Conservation (phyloP, 2,797 vertebrate species). For the Alauda arvensis region DNA sequence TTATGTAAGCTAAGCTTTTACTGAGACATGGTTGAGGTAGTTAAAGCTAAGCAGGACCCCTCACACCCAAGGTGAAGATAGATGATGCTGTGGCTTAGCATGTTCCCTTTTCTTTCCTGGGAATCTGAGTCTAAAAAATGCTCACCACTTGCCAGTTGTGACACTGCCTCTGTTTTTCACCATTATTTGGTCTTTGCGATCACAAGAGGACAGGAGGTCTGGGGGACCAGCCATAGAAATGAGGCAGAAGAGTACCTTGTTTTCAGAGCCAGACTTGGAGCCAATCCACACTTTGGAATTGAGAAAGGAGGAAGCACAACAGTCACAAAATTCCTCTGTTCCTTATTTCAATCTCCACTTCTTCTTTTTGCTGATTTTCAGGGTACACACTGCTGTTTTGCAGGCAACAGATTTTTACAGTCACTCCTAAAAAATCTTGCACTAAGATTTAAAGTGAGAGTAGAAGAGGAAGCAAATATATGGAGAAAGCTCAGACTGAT, state of each 20-base stretch:
- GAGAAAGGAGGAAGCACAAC: background rate
- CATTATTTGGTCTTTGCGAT: background rate
- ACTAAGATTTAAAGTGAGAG: background rate
- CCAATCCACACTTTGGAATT: background rate
- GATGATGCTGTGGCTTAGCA: background rate
- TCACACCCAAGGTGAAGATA: background rate
- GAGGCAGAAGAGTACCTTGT: background rate
- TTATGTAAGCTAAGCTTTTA: background rate
- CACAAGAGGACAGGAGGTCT: background rate
- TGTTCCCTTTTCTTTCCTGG: background rate
- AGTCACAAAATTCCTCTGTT: background rate
- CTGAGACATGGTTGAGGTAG: background rate
- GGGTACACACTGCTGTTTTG: background rate
- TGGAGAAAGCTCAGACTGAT: background rate
- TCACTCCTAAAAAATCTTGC: background rate
- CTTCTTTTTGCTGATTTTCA: background rate
- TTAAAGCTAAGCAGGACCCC: background rate
- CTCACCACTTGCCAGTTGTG: background rate
- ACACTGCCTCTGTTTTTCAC: background rate
- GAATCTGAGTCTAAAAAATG: background rate
- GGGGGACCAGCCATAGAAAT: background rate
- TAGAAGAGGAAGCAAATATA: background rate
- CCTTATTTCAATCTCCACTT: rapidly evolving
- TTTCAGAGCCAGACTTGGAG: background rate
- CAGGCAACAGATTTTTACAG: background rate